Evolutionary conservation across 2,113 vertebrate genomes (phyloP).

Genomic region (Cranoglanis bouderius): DNA sequence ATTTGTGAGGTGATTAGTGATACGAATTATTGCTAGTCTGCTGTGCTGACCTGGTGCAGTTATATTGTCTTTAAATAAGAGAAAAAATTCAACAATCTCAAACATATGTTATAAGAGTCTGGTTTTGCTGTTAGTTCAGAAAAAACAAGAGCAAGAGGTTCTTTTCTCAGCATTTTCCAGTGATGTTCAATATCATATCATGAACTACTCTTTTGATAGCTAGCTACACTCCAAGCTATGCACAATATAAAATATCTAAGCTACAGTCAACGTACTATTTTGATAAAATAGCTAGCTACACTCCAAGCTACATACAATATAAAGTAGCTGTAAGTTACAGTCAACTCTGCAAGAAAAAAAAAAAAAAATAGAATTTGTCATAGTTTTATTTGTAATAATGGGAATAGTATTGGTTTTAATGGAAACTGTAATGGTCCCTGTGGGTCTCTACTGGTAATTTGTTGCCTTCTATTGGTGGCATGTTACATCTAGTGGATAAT

Average conservation of each 20-base stretch:
- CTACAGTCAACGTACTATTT: not conserved
- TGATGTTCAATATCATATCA: not conserved
- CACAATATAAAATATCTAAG: not conserved
- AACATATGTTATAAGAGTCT: not conserved
- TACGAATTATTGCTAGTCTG: not conserved
- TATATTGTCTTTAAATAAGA: not conserved
- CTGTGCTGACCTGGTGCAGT: not conserved
- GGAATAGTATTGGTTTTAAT: too few species aligned
- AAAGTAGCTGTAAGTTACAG: too few species aligned
- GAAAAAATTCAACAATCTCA: not conserved
- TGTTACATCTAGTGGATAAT: too few species aligned
- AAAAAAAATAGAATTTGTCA: too few species aligned
- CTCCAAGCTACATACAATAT: too few species aligned
- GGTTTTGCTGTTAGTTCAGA: not conserved
- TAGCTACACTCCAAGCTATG: not conserved
- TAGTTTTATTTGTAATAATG: too few species aligned
- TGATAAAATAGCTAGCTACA: too few species aligned
- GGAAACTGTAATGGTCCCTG: too few species aligned
- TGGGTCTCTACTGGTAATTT: too few species aligned
- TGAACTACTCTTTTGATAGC: not conserved
- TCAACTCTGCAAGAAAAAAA: too few species aligned
- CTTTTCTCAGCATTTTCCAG: not conserved
- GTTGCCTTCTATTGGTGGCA: too few species aligned
- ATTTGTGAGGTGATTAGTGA: not conserved
- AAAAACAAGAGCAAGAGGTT: not conserved